Percentiles rank a stretch among this genome's conserved stretches.
Conservation (phyloP, 2,888 invertebrate genomes). For the Steinernema hermaphroditum region DNA sequence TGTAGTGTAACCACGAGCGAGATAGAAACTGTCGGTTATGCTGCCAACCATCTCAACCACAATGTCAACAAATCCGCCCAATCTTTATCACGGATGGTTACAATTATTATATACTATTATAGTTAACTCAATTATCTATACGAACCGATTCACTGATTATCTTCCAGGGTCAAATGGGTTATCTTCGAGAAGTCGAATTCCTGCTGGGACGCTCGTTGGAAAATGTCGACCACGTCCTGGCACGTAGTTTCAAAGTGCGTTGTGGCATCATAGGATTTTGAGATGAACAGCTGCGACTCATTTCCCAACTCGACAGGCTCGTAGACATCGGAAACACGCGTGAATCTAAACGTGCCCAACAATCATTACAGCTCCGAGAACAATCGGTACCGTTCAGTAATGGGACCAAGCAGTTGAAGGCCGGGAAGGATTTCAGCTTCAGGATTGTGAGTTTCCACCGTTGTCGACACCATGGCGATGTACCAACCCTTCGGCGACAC, state of each 20-base stretch:
- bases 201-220: slow-evolving; percentile 71
- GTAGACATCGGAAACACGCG: slow-evolving; percentile 77
- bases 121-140: too few species aligned
- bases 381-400: slow-evolving; percentile 79
- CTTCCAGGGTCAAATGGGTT: slow-evolving; percentile 65
- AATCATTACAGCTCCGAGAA: too few species aligned
- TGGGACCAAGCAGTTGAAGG: slow-evolving; percentile 83
- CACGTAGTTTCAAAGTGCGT: slow-evolving; percentile 99
- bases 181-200: slow-evolving; percentile 67
- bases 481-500: slow-evolving; percentile 79
- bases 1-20: too few species aligned
- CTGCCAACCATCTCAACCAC: too few species aligned
- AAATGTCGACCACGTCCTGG: slow-evolving; percentile 90
- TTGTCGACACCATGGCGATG: slow-evolving; percentile 96
- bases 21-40: too few species aligned
- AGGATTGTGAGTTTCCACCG: slow-evolving; percentile 93
- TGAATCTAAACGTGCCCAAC: too few species aligned
- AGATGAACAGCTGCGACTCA: slow-evolving; percentile 90
- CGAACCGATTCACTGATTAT: slow-evolving; percentile 53
- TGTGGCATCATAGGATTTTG: slow-evolving; percentile 95
- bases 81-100: too few species aligned
- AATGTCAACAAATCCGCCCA: too few species aligned
- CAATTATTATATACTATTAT: too few species aligned
- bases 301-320: slow-evolving; percentile 87
- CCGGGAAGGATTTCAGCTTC: slow-evolving; percentile 93